phyloP scores from a whole-genome alignment of 2,113 vertebrate genomes.

The Phyllopteryx taeniolatus region DNA sequence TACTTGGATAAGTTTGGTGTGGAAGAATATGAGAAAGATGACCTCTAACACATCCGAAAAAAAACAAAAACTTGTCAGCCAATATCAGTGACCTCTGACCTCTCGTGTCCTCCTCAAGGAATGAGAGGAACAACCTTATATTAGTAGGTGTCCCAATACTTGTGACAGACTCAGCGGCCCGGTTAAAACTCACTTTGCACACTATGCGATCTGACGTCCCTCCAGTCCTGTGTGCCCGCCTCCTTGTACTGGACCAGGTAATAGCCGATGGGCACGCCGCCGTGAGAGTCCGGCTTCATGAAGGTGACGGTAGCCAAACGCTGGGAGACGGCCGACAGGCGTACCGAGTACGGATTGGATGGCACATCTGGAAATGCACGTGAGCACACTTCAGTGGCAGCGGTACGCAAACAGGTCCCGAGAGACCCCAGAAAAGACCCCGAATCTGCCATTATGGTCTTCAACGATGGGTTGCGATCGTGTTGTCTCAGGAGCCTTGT shows the following conservation, averaged over 20 bases:
- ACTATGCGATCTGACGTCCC: slow-evolving; percentile 89
- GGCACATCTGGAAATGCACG: slow-evolving; percentile 82
- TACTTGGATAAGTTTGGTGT: neutral
- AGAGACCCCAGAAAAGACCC: neutral
- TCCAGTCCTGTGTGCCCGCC: slow-evolving; percentile 86
- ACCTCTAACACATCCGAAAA: neutral
- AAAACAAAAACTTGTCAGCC: neutral
- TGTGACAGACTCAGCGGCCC: neutral
- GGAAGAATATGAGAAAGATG: neutral
- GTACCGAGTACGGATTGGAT: slow-evolving; percentile 89
- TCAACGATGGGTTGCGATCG: neutral
- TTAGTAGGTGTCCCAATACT: neutral
- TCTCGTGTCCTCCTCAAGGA: neutral
- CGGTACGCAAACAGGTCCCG: neutral
- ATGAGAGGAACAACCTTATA: neutral
- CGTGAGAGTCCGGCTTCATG: slow-evolving; percentile 94
- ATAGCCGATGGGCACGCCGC: slow-evolving; percentile 93
- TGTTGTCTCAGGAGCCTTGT: slow-evolving; percentile 9
- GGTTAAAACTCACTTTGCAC: slow-evolving; percentile 87
- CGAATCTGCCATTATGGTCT: neutral
- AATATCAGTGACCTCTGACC: neutral
- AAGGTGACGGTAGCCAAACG: slow-evolving; percentile 87
- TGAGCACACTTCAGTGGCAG: neutral
- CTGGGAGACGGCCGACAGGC: slow-evolving; percentile 87
- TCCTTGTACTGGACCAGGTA: slow-evolving; percentile 95